Evolutionary conservation across 2,888 invertebrate species (phyloP), one percentile per base, ranked within the genome.

Genomic region (Leptopilina drosophilae): DNA sequence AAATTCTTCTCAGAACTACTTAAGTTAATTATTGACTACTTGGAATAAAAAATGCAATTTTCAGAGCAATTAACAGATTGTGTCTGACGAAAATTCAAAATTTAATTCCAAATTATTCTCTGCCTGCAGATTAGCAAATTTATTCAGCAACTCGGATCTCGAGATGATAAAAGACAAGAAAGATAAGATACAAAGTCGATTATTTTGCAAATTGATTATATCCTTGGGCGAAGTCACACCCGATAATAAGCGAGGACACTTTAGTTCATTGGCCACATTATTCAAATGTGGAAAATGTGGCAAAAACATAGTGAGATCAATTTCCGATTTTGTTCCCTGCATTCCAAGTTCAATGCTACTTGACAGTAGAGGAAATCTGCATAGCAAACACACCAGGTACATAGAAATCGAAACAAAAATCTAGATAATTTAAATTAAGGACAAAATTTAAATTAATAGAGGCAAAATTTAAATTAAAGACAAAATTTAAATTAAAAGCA

Each of bases 81-180:
- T 33, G 3, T 33, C 33, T 3, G 33, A 3, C 33, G 1, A 33
- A 62, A 80, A 77, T 15, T 5, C 11, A 46, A 8, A 49, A n/a
- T 26, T 42, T 15, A 77, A 76, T 49, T 59, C 26, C 15, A 75
- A 40, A 65, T 67, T 73, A 8, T 40, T 76, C 88, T 88, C 46
- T 88, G 9, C 33, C 53, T 26, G 7, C 53, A 96, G 97, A 86
- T 92, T 98, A 87, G 95, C 97, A 11, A 96, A 97, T 26, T 95
- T 97, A 94, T 98, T 98, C 91, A 96, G 96, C 0, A 98, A 98
- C 90, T 93, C 94, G 0, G 98, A 98, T 89, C 93, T 98, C 78
- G 98, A 98, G 92, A 93, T 94, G 59, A 94, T 98, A 64, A 94
- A 95, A 82, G 98, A 98, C 89, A 95, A 96, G 85, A 97, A 96